These are phyloP conservation scores for Idaea aversata DNA, from an alignment of 2,888 invertebrate genomes.

Conservation along the genomic window DNA sequence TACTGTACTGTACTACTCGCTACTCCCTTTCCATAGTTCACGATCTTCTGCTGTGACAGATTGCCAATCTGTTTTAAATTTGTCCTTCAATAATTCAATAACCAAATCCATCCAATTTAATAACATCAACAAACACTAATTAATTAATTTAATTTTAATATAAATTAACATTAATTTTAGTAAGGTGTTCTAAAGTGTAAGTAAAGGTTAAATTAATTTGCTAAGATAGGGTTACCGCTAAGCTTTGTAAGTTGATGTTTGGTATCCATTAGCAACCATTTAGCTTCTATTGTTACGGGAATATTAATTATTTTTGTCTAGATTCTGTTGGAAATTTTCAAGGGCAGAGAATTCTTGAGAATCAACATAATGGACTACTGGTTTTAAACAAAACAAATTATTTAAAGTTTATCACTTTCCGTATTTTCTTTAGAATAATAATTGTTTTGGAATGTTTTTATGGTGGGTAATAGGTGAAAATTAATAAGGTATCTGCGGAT, in stretches of 20 bases:
- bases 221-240: background rate
- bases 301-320: background rate
- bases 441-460: too few relatives aligned
- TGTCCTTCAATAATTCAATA: too few relatives aligned
- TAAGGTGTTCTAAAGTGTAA: background rate
- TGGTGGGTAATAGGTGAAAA: too few relatives aligned
- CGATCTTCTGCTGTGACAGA: too few relatives aligned
- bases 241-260: background rate
- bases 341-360: background rate
- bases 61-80: too few relatives aligned
- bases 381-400: background rate
- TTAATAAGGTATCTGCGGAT: too few relatives aligned
- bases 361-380: background rate
- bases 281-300: background rate
- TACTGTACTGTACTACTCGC: too few relatives aligned
- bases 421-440: too few relatives aligned
- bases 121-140: too few relatives aligned
- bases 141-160: background rate
- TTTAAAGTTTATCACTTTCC: background rate
- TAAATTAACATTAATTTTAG: background rate
- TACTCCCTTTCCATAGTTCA: too few relatives aligned
- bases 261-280: conserved; percentile 1
- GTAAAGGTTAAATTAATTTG: background rate
- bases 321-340: background rate
- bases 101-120: too few relatives aligned